Conservation (phyloP, 2,888 invertebrate genomes). For the Nomada lathburiana region DNA sequence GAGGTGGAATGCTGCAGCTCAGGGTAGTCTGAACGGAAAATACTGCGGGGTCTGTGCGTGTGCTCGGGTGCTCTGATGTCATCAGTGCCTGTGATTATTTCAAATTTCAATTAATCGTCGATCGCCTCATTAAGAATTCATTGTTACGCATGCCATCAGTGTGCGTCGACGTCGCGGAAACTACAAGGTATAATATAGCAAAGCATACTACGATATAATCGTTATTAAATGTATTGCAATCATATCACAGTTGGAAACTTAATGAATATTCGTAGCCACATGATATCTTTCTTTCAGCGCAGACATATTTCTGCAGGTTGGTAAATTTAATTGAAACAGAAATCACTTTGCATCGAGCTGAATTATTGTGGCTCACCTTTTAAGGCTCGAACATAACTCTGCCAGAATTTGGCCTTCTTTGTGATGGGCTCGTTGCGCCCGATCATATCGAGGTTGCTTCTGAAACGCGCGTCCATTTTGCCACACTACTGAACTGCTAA, state of each 20-base stretch:
- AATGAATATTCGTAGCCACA: too few species aligned
- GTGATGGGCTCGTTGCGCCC: slow-evolving; percentile 96
- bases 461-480: slow-evolving; percentile 91
- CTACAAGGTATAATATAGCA: too few species aligned
- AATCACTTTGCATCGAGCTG: neutral
- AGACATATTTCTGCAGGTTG: too few species aligned
- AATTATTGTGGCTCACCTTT: slow-evolving; percentile 88
- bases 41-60: slow-evolving; percentile 88
- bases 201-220: too few species aligned
- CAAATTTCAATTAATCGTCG: neutral
- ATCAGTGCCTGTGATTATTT: slow-evolving; percentile 89
- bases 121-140: neutral
- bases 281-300: too few species aligned
- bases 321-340: too few species aligned
- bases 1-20: slow-evolving; percentile 88
- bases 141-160: too few species aligned
- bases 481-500: slow-evolving; percentile 87
- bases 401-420: slow-evolving; percentile 97
- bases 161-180: too few species aligned
- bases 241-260: too few species aligned
- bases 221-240: too few species aligned
- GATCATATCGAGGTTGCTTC: slow-evolving; percentile 96
- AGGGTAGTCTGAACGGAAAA: slow-evolving; percentile 90
- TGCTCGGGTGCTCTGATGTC: slow-evolving; percentile 95
- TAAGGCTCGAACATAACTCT: slow-evolving; percentile 95